phyloP scores from a whole-genome alignment of 1,140 invertebrate genomes.

The Trichonephila clavata region DNA sequence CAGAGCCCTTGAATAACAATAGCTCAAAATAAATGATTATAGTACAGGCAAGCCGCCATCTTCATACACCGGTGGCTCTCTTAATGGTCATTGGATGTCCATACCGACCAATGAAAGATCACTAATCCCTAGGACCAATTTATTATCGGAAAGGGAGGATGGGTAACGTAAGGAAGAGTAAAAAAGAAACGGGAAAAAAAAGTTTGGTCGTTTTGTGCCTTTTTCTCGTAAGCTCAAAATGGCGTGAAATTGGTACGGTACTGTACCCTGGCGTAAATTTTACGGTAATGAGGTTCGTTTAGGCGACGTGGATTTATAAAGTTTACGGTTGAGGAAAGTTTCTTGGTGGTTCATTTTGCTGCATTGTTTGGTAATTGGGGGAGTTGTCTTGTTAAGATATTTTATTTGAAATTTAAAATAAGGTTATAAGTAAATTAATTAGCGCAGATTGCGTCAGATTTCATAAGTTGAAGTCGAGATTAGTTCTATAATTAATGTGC shows the following conservation, averaged over 20 bases:
- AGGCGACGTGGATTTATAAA: slow-evolving; percentile 57
- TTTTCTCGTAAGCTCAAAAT: slow-evolving; percentile 41
- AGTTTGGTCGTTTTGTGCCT: not conserved
- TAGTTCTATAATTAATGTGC: no score
- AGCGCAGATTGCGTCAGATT: no score
- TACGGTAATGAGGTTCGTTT: slow-evolving; percentile 37
- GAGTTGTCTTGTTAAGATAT: slow-evolving; percentile 17
- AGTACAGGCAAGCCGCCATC: slow-evolving; percentile 17
- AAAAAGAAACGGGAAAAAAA: not conserved
- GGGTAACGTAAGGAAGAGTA: not conserved
- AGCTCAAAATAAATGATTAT: slow-evolving; percentile 55
- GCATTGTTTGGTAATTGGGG: slow-evolving; percentile 40
- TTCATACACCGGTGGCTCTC: slow-evolving; percentile 38
- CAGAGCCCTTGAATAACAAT: slow-evolving; percentile 70
- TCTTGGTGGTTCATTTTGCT: not conserved
- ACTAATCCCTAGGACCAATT: slow-evolving; percentile 38
- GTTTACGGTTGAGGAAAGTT: slow-evolving; percentile 41
- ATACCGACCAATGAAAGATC: slow-evolving; percentile 39
- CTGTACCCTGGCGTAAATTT: slow-evolving; percentile 11
- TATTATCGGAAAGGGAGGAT: slow-evolving; percentile 41
- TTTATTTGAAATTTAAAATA: not conserved
- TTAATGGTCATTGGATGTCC: slow-evolving; percentile 61
- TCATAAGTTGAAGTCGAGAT: no score
- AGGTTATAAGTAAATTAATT: not conserved
- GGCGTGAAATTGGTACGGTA: slow-evolving; percentile 60